These are phyloP conservation scores for Epizoanthus illoricatus DNA, from an alignment of 92 coral and sea anemone species.

Conservation along the genomic window DNA sequence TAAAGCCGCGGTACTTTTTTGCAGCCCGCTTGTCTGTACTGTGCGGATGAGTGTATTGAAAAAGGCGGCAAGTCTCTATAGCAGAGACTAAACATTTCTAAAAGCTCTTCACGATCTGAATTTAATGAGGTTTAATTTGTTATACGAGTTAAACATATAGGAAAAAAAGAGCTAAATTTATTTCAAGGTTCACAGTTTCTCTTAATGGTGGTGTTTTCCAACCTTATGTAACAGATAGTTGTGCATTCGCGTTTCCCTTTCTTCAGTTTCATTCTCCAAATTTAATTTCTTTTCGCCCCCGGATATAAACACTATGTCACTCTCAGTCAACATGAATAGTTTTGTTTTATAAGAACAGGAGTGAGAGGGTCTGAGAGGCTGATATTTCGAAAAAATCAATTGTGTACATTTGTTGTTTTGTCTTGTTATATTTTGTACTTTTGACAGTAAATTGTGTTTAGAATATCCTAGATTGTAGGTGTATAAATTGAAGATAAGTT, in stretches of 20 bases:
- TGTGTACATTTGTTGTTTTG: slow-evolving; percentile 1
- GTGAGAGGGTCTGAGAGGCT: slow-evolving; percentile 2
- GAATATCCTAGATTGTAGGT: background rate
- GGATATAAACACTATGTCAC: slow-evolving; percentile 32
- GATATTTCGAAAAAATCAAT: slow-evolving; percentile 1
- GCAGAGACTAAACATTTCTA: slow-evolving; percentile 28
- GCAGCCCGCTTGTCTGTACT: slow-evolving; percentile 36
- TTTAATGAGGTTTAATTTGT: slow-evolving; percentile 38
- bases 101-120: slow-evolving; percentile 4
- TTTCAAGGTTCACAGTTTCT: background rate
- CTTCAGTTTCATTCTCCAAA: background rate
- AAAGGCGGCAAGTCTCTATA: background rate
- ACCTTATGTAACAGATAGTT: background rate
- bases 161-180: background rate
- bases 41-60: slow-evolving; percentile 6
- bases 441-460: background rate
- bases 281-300: slow-evolving; percentile 15
- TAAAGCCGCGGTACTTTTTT: slow-evolving; percentile 4
- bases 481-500: background rate
- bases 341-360: slow-evolving; percentile 8
- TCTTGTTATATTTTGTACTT: background rate
- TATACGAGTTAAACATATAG: slow-evolving; percentile 11
- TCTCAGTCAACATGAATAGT: slow-evolving; percentile 21
- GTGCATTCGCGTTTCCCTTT: background rate
- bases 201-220: background rate